A percentile compares a stretch with the other conserved stretches of the same genome.
Conservation (phyloP, 2,797 vertebrate genomes). For the Austrolebias charrua region DNA sequence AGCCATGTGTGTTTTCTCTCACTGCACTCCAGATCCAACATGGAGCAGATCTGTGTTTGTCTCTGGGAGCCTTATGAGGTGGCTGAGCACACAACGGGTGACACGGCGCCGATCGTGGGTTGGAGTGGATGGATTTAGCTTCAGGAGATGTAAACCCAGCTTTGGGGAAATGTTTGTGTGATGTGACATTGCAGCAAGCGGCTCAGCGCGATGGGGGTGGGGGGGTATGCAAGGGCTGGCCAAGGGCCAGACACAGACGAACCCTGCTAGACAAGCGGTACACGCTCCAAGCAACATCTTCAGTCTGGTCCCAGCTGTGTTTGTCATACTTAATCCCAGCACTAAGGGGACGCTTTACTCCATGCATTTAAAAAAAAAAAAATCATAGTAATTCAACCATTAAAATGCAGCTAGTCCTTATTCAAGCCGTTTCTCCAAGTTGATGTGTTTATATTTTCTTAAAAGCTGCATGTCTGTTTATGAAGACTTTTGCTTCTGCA, state of each 20-base stretch:
- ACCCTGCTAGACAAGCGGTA: conserved; percentile 71
- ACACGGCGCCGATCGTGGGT: conserved; percentile 36
- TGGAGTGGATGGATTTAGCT: conserved; percentile 54
- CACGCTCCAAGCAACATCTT: conserved; percentile 72
- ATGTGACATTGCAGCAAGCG: conserved; percentile 63
- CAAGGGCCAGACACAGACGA: conserved; percentile 59
- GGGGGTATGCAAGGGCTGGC: conserved; percentile 53
- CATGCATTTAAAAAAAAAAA: conserved; percentile 46
- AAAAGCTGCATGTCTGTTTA: conserved; percentile 49
- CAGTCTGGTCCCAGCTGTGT: conserved; percentile 70
- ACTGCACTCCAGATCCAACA: conserved; percentile 5
- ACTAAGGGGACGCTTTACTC: conserved; percentile 63
- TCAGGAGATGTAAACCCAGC: conserved; percentile 51
- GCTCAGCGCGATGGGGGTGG: conserved; percentile 34
- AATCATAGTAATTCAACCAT: conserved; percentile 66
- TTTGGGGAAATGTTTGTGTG: conserved; percentile 60
- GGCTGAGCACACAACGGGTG: conserved; percentile 39
- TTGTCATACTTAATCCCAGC: conserved; percentile 71
- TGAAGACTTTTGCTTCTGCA: conserved; percentile 54
- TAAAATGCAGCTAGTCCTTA: conserved; percentile 60
- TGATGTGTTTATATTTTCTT: conserved; percentile 60
- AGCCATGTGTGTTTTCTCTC: conserved; percentile 30
- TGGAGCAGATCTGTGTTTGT: conserved; percentile 28
- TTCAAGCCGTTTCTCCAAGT: conserved; percentile 45
- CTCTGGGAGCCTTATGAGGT: conserved; percentile 40